Percentiles rank a stretch among this genome's conserved stretches.
Evolutionary conservation across 2,113 vertebrate species (phyloP).

Genomic region (Zapus hudsonius): DNA sequence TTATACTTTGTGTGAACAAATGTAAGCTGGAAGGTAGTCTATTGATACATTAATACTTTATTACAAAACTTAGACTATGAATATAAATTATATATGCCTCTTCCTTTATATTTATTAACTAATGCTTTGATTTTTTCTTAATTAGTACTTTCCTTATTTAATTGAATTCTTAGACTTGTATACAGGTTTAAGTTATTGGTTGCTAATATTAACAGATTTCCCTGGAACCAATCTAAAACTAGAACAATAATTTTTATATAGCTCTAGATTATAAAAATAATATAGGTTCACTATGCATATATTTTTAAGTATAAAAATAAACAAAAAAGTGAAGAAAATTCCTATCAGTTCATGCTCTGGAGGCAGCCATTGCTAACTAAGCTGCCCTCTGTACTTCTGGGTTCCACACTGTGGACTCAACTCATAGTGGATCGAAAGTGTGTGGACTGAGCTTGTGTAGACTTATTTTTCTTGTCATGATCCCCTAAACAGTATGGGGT

Average conservation of each 20-base stretch:
- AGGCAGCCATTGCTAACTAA: background rate
- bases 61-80: slow-evolving; percentile 18
- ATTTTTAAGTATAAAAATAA: background rate
- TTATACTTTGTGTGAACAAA: background rate
- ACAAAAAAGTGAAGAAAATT: background rate
- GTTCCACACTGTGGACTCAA: background rate
- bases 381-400: rapidly evolving
- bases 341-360: background rate
- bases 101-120: background rate
- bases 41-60: background rate
- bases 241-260: background rate
- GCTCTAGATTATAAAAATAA: slow-evolving; percentile 22
- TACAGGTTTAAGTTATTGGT: background rate
- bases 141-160: slow-evolving; percentile 30
- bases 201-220: background rate
- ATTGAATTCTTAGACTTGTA: slow-evolving; percentile 20
- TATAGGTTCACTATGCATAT: background rate
- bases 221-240: slow-evolving; percentile 30
- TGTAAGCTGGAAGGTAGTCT: background rate
- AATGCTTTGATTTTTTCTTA: background rate
- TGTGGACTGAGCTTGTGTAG: background rate
- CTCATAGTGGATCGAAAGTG: background rate
- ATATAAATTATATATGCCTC: background rate
- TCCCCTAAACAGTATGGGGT: background rate
- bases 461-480: background rate